phyloP scores from a whole-genome alignment of 2,797 vertebrate genomes.

The Enteromius treurensis region DNA sequence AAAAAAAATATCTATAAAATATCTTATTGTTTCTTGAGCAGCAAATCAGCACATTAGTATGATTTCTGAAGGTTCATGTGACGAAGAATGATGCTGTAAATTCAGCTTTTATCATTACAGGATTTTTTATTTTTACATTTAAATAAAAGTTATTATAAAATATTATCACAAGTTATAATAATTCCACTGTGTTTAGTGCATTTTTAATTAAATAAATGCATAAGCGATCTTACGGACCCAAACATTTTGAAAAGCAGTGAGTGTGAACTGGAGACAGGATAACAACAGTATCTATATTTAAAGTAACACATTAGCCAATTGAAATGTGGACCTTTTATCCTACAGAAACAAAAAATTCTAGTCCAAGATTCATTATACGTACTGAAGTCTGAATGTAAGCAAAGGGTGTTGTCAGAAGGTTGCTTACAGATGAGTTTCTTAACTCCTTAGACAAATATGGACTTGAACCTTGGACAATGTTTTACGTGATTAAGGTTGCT shows the following conservation, averaged over 20 bases:
- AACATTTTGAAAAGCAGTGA: background rate
- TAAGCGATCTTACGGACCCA: background rate
- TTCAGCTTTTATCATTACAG: background rate
- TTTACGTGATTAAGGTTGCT: background rate
- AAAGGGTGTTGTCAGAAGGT: constrained; percentile 19
- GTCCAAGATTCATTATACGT: background rate
- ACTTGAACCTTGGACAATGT: constrained; percentile 12
- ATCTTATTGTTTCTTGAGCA: background rate
- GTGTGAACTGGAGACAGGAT: constrained; percentile 8
- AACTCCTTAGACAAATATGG: constrained; percentile 34
- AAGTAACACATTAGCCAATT: background rate
- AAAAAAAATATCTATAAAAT: background rate
- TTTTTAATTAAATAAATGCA: background rate
- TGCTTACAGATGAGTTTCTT: background rate
- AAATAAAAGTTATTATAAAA: background rate
- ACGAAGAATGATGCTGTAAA: background rate
- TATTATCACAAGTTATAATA: background rate
- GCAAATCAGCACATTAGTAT: background rate
- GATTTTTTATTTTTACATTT: background rate
- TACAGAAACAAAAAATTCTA: background rate
- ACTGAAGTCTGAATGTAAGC: background rate
- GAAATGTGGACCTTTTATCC: background rate
- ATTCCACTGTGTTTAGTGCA: background rate
- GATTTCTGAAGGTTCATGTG: background rate
- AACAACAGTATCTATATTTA: background rate